A percentile compares a stretch with the other conserved stretches of the same genome.
phyloP scores from a whole-genome alignment of 37 sponge, comb jelly and placozoan genomes.

The Hormiphora californensis region DNA sequence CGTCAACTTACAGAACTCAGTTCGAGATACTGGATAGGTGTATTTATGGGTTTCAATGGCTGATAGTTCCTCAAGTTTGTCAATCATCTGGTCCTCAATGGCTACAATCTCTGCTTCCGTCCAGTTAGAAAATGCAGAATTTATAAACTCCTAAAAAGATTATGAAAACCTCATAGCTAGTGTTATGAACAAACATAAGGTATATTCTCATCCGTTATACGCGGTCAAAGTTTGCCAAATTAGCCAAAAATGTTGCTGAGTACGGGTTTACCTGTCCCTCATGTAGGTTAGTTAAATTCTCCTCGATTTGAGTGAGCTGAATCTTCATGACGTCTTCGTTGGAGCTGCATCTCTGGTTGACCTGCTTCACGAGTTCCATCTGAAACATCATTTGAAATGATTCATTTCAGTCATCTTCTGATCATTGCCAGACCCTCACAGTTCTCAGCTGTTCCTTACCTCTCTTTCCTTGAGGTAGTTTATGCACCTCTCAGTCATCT shows the following conservation, averaged over 20 bases:
- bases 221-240: too few species aligned
- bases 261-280: slow-evolving; percentile 30
- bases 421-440: background rate
- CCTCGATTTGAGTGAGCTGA: slow-evolving; percentile 49
- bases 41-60: slow-evolving; percentile 34
- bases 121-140: slow-evolving; percentile 36
- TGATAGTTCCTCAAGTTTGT: slow-evolving; percentile 17
- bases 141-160: slow-evolving; percentile 37
- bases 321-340: slow-evolving; percentile 52
- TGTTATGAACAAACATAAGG: too few species aligned
- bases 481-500: slow-evolving; percentile 53
- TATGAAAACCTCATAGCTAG: too few species aligned
- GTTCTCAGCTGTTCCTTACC: background rate
- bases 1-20: slow-evolving; percentile 48
- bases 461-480: slow-evolving; percentile 52
- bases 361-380: slow-evolving; percentile 39
- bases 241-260: too few species aligned
- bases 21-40: slow-evolving; percentile 32
- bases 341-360: slow-evolving; percentile 3
- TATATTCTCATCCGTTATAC: too few species aligned
- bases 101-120: slow-evolving; percentile 54
- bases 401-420: too few species aligned
- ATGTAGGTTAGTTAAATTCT: slow-evolving; percentile 21
- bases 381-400: slow-evolving; percentile 14
- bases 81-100: slow-evolving; percentile 43